Percentiles rank a stretch among this genome's conserved stretches.
These are phyloP conservation scores for Nephotettix cincticeps DNA, from an alignment of 1,140 invertebrate species.

Conservation along the genomic window DNA sequence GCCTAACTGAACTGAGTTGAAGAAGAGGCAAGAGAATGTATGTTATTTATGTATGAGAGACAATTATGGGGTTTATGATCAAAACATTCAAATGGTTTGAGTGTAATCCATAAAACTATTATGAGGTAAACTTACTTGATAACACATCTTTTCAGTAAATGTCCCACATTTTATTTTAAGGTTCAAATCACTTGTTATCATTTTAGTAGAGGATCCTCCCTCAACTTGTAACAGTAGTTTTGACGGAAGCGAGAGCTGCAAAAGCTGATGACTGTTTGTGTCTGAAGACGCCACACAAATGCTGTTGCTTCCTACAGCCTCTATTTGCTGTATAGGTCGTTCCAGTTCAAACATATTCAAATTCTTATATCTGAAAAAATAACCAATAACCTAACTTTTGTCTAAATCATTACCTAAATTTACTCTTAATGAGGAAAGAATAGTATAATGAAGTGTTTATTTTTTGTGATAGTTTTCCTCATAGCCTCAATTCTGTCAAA, in stretches of 20 bases:
- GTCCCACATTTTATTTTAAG: not conserved
- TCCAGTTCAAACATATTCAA: not conserved
- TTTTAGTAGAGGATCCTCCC: not conserved
- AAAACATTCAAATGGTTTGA: too few species aligned
- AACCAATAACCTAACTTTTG: too few species aligned
- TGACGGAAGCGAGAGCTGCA: not conserved
- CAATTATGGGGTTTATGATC: too few species aligned
- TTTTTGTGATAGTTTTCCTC: too few species aligned
- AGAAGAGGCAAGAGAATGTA: too few species aligned
- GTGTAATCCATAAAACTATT: not conserved
- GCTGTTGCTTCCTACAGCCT: not conserved
- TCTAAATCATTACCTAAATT: too few species aligned
- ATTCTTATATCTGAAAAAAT: not conserved
- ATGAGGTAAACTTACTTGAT: not conserved
- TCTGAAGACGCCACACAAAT: not conserved
- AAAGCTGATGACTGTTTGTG: not conserved
- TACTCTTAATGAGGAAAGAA: too few species aligned
- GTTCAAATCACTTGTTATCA: not conserved
- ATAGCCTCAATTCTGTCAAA: too few species aligned
- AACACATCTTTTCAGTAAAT: not conserved
- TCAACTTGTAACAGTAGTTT: not conserved
- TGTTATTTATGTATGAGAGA: too few species aligned
- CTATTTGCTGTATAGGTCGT: not conserved
- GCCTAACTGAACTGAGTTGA: too few species aligned
- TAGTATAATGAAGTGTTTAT: too few species aligned